Evolutionary conservation across 2,797 vertebrate species (phyloP).

Genomic region (Hipposideros larvatus): DNA sequence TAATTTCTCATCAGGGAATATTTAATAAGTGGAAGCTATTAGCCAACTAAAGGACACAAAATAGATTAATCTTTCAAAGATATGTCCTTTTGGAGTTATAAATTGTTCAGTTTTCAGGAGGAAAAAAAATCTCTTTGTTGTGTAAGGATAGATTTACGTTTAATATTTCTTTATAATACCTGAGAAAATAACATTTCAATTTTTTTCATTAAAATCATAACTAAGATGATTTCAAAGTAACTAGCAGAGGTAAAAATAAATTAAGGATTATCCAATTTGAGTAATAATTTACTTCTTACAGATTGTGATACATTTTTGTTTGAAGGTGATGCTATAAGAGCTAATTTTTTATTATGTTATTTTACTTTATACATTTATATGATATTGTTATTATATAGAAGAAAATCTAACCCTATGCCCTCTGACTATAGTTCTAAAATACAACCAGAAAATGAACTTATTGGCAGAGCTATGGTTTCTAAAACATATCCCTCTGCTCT

Average conservation of each 20-base stretch:
- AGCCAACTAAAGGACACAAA: slow-evolving; percentile 72
- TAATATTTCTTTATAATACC: neutral
- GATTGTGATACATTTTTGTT: neutral
- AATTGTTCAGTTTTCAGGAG: slow-evolving; percentile 59
- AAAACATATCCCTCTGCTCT: neutral
- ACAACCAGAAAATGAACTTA: neutral
- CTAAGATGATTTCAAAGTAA: slow-evolving; percentile 42
- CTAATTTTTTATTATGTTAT: neutral
- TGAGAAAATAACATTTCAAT: neutral
- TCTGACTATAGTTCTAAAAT: neutral
- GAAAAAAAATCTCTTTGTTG: neutral
- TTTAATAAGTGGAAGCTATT: slow-evolving; percentile 80
- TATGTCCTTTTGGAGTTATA: slow-evolving; percentile 53
- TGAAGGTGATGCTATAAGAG: neutral
- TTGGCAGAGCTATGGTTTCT: neutral
- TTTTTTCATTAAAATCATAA: neutral
- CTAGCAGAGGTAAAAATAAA: neutral
- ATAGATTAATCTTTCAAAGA: slow-evolving; percentile 74
- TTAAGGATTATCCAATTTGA: neutral
- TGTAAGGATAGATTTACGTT: slow-evolving; percentile 12
- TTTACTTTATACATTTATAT: neutral
- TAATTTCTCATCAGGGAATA: slow-evolving; percentile 73
- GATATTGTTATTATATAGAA: neutral
- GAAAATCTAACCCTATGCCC: neutral
- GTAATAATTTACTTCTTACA: neutral